Base-by-base conservation (phyloP, 2,113 vertebrate species). In the Osmerus mordax region DNA sequence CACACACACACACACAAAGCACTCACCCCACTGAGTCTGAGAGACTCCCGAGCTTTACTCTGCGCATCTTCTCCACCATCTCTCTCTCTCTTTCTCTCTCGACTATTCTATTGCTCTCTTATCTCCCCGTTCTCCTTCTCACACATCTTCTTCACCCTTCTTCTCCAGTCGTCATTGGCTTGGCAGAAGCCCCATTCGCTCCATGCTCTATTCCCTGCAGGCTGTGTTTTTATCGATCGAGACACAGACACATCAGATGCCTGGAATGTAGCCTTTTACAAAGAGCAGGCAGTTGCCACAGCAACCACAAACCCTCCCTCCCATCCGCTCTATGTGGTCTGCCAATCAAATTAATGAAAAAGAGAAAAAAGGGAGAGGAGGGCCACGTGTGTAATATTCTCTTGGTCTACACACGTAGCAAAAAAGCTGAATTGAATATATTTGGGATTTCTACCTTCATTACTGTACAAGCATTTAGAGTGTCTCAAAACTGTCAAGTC, bases 271-370 rank as follows among this genome's bases (percentile, higher is more conserved):
- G 87, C 87, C 82, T 84, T 84, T 85, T 87, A 88, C 86, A 90
- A 89, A 89, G 87, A 89, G 83, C 84, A 80, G 87, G 78, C 87
- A 76, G 89, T 90, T 89, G 84, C 89, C 86, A 89, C 83, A 81
- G 89, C 87, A 89, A 90, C 89, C 78, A 83, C 87, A 89, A 87
- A 79, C 83, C 89, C 85, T 84, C 18, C 80, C 84, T 88, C 84
- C 79, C 81, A 81, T 86, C 81, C 83, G 55, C 82, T 82, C 84
- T 55, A 12, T 79, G 78, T 80, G 77, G 80, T 78, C 80, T 89
- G 89, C 87, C 89, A 88, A 87, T 90, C 86, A 88, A 80, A 88
- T 87, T 81, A 86, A 86, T 84, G 81, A 80, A 79, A 82, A 71
- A 72, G 69, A 9, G 23, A 16, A n/a, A 56, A 71, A 79, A 71